Evolutionary conservation across 2,888 invertebrate genomes (phyloP).

Genomic region (Lapara coniferarum): DNA sequence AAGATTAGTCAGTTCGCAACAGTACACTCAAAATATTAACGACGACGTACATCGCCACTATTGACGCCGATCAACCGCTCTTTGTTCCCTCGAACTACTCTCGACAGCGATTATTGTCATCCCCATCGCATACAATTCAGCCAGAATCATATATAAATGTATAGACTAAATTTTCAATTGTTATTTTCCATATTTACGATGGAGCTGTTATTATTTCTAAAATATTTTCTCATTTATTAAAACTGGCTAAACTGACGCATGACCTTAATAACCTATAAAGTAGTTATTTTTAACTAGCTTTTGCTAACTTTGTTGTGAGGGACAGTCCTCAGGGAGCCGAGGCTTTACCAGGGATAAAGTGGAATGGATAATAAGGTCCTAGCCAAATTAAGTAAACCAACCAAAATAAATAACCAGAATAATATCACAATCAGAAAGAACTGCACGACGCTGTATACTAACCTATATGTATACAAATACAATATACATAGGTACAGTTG

Average conservation of each 20-base stretch:
- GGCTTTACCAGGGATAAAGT: neutral
- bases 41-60: conserved; percentile 12
- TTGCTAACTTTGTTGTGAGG: neutral
- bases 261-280: conserved; percentile 1
- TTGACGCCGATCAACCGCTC: conserved; percentile 8
- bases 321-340: neutral
- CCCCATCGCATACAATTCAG: neutral
- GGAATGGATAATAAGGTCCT: neutral
- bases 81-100: conserved; percentile 12
- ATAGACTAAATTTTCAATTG: neutral
- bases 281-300: conserved; percentile 20
- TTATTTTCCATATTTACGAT: neutral
- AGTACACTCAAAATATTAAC: neutral
- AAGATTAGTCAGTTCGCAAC: neutral
- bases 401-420: neutral
- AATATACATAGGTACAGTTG: too few relatives aligned
- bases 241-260: neutral
- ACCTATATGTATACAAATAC: too few relatives aligned
- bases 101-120: conserved; percentile 4
- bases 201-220: neutral
- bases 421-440: neutral
- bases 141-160: neutral
- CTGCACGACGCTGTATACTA: too few relatives aligned
- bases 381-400: neutral
- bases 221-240: neutral